Conservation (phyloP, 2,113 vertebrate genomes). For the Pygoscelis adeliae region DNA sequence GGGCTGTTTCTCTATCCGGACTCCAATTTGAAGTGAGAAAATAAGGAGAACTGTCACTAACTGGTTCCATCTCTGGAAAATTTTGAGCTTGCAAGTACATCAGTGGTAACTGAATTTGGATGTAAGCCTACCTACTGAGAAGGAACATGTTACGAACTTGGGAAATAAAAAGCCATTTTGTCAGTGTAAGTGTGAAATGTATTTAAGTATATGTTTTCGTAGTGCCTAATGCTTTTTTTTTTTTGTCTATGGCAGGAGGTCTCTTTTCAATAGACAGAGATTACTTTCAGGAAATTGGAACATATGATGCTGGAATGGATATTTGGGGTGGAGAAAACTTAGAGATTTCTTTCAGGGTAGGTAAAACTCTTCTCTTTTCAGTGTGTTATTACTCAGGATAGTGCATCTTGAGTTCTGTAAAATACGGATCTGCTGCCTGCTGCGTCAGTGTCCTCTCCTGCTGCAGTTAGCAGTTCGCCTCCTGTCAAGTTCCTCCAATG, state of each 20-base stretch:
- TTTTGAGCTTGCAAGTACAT: not conserved
- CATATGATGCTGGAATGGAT: slow-evolving; percentile 99
- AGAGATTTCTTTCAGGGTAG: slow-evolving; percentile 98
- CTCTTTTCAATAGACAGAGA: slow-evolving; percentile 98
- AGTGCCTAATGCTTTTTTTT: not conserved
- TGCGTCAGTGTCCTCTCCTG: not conserved
- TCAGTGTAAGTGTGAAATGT: not conserved
- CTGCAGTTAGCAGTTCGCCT: not conserved
- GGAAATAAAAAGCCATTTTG: not conserved
- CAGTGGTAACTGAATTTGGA: not conserved
- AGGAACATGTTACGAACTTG: not conserved
- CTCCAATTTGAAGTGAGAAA: not conserved
- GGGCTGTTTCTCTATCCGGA: not conserved
- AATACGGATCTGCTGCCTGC: not conserved
- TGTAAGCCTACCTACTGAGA: not conserved
- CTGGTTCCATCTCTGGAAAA: not conserved
- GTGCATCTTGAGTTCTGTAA: not conserved
- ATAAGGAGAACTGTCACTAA: not conserved
- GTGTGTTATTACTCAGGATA: not conserved
- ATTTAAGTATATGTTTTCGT: not conserved
- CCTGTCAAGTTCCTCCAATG: not conserved
- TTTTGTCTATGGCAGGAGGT: slow-evolving; percentile 88
- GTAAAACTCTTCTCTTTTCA: slow-evolving; percentile 31
- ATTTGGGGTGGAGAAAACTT: slow-evolving; percentile 99
- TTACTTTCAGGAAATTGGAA: slow-evolving; percentile 98